Percentiles rank a stretch among this genome's conserved stretches.
These are phyloP conservation scores for Polymixis flavicincta DNA, from an alignment of 2,888 invertebrate species.

Conservation along the genomic window DNA sequence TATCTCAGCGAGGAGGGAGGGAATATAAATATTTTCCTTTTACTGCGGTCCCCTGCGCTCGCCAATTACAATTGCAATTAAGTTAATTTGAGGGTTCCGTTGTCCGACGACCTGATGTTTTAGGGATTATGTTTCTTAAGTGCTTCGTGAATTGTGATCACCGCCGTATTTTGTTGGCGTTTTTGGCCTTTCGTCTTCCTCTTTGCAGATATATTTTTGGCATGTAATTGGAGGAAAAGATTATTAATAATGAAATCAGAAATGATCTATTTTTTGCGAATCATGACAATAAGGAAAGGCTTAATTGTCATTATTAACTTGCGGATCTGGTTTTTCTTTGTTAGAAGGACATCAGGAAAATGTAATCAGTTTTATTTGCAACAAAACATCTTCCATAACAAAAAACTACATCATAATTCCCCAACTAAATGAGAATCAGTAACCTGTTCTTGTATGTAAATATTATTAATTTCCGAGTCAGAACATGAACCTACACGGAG, in stretches of 20 bases:
- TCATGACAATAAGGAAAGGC: not conserved
- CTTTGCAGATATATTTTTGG: constrained; percentile 10
- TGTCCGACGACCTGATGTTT: constrained; percentile 75
- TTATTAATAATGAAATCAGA: not conserved
- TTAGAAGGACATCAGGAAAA: not conserved
- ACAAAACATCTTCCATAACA: constrained; percentile 1
- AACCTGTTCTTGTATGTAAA: constrained; percentile 66
- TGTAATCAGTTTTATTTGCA: not conserved
- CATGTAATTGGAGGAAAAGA: constrained; percentile 7
- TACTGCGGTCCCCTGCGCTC: constrained; percentile 79
- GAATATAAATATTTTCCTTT: constrained; percentile 85
- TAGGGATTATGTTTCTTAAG: constrained; percentile 80
- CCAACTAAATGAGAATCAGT: constrained; percentile 57
- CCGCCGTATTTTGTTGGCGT: constrained; percentile 60
- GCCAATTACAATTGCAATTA: constrained; percentile 87
- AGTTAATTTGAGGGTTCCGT: constrained; percentile 84
- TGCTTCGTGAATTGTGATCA: constrained; percentile 75
- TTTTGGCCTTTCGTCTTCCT: constrained; percentile 34
- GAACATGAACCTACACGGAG: constrained; percentile 70
- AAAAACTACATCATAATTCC: constrained; percentile 14
- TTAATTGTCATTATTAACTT: not conserved
- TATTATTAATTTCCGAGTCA: constrained; percentile 70
- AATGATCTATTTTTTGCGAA: not conserved
- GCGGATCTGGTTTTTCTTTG: not conserved
- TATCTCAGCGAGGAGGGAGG: constrained; percentile 60